A percentile compares a stretch with the other conserved stretches of the same genome.
Evolutionary conservation across 2,113 vertebrate genomes (phyloP).

Genomic region (Dascyllus trimaculatus): DNA sequence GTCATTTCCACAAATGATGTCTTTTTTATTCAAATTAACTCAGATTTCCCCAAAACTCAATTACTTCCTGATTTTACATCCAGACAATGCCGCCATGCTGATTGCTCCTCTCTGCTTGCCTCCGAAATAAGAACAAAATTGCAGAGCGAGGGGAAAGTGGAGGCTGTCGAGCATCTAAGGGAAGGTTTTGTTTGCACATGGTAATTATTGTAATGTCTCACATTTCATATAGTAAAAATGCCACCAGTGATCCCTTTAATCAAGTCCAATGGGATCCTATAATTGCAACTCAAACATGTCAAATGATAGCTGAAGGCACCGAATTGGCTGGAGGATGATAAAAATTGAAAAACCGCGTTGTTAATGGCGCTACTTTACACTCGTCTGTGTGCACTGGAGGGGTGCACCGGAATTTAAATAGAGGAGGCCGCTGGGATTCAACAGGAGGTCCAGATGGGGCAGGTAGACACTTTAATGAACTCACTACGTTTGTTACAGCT

Average conservation of each 20-base stretch:
- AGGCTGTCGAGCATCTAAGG: conserved; percentile 3
- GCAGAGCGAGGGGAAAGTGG: neutral
- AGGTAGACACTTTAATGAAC: neutral
- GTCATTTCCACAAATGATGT: neutral
- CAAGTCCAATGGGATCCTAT: neutral
- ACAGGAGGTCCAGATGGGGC: neutral
- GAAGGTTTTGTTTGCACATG: conserved; percentile 4
- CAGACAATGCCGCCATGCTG: neutral
- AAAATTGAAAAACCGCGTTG: neutral
- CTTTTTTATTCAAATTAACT: neutral
- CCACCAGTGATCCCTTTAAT: neutral
- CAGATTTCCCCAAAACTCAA: neutral
- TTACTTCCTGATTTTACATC: neutral
- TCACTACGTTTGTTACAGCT: neutral
- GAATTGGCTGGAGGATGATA: neutral
- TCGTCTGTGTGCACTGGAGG: neutral
- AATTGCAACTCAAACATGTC: conserved; percentile 5
- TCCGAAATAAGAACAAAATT: neutral
- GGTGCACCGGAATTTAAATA: neutral
- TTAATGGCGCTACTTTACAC: neutral
- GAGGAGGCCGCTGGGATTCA: neutral
- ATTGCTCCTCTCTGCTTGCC: neutral
- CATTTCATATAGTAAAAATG: neutral
- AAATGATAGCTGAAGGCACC: too few relatives aligned
- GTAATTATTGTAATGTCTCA: conserved; percentile 11